Conservation (phyloP, 2,888 invertebrate species). For the Ichneumoninae sp. region DNA sequence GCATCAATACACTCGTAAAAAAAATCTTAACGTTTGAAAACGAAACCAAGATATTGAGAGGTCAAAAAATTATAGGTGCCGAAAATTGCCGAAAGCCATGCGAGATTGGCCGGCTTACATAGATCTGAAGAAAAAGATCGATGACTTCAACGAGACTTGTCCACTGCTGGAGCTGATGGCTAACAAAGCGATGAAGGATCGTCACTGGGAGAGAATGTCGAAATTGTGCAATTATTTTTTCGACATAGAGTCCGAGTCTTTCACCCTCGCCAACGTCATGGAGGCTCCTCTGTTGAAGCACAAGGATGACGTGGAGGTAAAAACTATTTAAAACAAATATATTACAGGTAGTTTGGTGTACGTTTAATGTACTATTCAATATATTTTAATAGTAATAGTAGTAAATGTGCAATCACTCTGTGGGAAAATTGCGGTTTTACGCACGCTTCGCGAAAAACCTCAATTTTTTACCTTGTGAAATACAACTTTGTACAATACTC, state of each 20-base stretch:
- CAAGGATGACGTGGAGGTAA: conserved; percentile 94
- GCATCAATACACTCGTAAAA: background rate
- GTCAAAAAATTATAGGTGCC: conserved; percentile 86
- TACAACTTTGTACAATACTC: no score
- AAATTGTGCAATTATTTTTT: conserved; percentile 88
- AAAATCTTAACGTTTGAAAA: background rate
- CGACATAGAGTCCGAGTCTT: conserved; percentile 92
- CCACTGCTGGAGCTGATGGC: conserved; percentile 95
- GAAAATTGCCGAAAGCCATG: conserved; percentile 93
- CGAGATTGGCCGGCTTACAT: conserved; percentile 95
- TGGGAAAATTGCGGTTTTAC: no score
- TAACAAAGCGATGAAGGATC: conserved; percentile 92
- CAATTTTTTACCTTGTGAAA: no score
- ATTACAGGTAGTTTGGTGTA: background rate
- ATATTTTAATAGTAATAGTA: background rate
- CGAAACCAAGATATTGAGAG: background rate
- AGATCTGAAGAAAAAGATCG: conserved; percentile 94
- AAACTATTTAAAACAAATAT: background rate
- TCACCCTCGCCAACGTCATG: conserved; percentile 92
- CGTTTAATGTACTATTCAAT: background rate
- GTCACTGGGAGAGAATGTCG: conserved; percentile 90
- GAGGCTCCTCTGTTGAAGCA: conserved; percentile 92
- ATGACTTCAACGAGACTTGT: conserved; percentile 95
- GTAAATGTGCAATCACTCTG: background rate
- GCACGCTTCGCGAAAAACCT: no score